Percentiles rank a stretch among this genome's conserved stretches.
These are phyloP conservation scores for Cheilosia vernalis DNA, from an alignment of 2,888 invertebrate species.

Conservation along the genomic window DNA sequence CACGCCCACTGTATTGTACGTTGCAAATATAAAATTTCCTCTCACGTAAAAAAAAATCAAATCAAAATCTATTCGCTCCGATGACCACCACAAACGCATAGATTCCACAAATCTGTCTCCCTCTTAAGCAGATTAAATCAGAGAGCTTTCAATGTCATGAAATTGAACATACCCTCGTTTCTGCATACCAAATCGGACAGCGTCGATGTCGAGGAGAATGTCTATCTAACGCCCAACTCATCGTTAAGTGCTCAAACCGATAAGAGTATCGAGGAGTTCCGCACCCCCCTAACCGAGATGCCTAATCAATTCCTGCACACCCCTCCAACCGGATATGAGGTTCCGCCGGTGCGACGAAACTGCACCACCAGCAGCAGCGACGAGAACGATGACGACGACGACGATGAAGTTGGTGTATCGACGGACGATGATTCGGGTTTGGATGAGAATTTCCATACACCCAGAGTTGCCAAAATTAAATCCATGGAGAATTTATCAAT, in stretches of 20 bases:
- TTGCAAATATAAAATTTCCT: constrained; percentile 48
- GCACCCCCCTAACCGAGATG: constrained; percentile 81
- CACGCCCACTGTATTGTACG: constrained; percentile 55
- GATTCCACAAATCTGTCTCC: constrained; percentile 84
- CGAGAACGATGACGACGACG: constrained; percentile 74
- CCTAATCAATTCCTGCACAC: constrained; percentile 78
- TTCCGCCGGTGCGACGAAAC: constrained; percentile 76
- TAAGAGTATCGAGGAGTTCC: constrained; percentile 80
- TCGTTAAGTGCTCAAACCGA: constrained; percentile 78
- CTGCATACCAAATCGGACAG: constrained; percentile 75
- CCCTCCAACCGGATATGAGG: constrained; percentile 71
- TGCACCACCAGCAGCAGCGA: constrained; percentile 75
- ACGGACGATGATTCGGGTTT: constrained; percentile 81
- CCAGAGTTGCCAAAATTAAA: constrained; percentile 82
- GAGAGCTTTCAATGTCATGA: constrained; percentile 82
- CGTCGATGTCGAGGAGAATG: constrained; percentile 76
- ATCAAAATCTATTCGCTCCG: constrained; percentile 26
- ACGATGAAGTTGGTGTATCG: constrained; percentile 75
- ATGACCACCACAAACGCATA: constrained; percentile 62
- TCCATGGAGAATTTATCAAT: constrained; percentile 83
- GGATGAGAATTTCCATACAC: constrained; percentile 83
- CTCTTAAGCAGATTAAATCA: constrained; percentile 84
- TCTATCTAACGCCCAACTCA: constrained; percentile 82
- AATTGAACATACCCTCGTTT: constrained; percentile 81
- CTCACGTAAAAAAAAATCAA: constrained; percentile 57